Percentiles rank a stretch among this genome's conserved stretches.
Evolutionary conservation across 2,888 invertebrate species (phyloP).

Genomic region (Mongoloraphidia duomilia): DNA sequence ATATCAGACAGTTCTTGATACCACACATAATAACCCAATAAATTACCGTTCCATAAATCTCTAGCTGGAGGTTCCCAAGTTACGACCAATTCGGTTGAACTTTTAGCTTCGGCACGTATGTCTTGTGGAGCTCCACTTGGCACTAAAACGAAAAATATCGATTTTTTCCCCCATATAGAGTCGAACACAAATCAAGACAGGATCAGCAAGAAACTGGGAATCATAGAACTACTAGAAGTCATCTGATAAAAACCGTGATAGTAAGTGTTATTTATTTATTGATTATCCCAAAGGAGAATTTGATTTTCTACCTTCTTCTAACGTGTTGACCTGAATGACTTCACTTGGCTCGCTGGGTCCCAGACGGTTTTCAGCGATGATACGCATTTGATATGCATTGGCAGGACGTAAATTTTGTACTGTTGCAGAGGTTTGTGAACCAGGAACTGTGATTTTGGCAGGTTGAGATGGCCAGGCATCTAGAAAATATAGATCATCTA

Average conservation of each 20-base stretch:
- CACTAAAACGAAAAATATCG: conserved; percentile 28
- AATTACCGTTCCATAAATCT: conserved; percentile 77
- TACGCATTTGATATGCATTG: conserved; percentile 73
- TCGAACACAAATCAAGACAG: no score
- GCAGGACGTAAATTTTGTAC: conserved; percentile 73
- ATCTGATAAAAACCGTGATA: no score
- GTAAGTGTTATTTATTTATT: no score
- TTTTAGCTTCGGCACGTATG: conserved; percentile 68
- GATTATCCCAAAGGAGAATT: neutral
- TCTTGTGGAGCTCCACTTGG: conserved; percentile 72
- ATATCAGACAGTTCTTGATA: conserved; percentile 50
- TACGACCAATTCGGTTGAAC: conserved; percentile 70
- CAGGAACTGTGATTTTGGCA: conserved; percentile 66
- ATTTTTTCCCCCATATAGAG: neutral
- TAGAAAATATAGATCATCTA: conserved; percentile 23
- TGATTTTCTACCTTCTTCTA: conserved; percentile 49
- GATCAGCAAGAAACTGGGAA: no score
- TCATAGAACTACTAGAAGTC: no score
- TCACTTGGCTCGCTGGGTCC: conserved; percentile 80
- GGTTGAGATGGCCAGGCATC: conserved; percentile 75
- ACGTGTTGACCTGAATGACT: conserved; percentile 70
- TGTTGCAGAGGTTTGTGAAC: conserved; percentile 66
- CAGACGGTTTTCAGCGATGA: conserved; percentile 78
- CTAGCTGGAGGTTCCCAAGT: conserved; percentile 79
- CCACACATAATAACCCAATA: conserved; percentile 76